Percentiles rank a stretch among this genome's conserved stretches.
phyloP scores from a whole-genome alignment of 1,140 invertebrate species.

The Rhynchophorus ferrugineus region DNA sequence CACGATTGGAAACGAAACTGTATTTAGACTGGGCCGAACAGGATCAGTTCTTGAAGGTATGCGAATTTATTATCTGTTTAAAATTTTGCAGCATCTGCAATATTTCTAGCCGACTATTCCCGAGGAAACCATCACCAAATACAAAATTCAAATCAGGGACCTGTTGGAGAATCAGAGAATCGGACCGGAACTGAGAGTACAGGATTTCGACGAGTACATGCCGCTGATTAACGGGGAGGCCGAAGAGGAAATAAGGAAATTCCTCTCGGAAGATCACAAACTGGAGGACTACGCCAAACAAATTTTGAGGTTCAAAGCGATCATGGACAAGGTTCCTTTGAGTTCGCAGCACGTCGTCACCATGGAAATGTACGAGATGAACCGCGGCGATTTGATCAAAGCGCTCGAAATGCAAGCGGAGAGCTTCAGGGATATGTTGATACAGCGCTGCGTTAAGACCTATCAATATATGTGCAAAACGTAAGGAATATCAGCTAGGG shows the following conservation, averaged over 20 bases:
- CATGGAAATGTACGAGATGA: conserved; percentile 80
- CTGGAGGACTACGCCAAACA: conserved; percentile 62
- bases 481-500: too few relatives aligned
- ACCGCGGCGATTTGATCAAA: conserved; percentile 71
- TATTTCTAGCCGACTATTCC: conserved; percentile 61
- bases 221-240: conserved; percentile 67
- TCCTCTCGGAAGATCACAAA: conserved; percentile 55
- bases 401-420: conserved; percentile 60
- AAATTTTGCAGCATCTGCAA: too few relatives aligned
- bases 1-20: conserved; percentile 64
- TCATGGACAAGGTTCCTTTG: conserved; percentile 56
- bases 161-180: conserved; percentile 63
- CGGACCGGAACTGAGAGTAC: conserved; percentile 58
- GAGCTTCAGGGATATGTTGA: conserved; percentile 60
- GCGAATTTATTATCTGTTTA: too few relatives aligned
- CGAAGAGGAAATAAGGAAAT: conserved; percentile 53
- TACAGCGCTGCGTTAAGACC: conserved; percentile 66
- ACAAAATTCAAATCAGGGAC: conserved; percentile 48
- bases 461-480: conserved; percentile 71
- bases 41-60: conserved; percentile 45
- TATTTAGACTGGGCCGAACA: conserved; percentile 52
- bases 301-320: conserved; percentile 56
- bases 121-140: conserved; percentile 51
- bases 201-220: conserved; percentile 76
- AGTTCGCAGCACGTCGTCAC: conserved; percentile 59